Conservation (phyloP, 2,888 invertebrate genomes). For the Drosophila rellima region DNA sequence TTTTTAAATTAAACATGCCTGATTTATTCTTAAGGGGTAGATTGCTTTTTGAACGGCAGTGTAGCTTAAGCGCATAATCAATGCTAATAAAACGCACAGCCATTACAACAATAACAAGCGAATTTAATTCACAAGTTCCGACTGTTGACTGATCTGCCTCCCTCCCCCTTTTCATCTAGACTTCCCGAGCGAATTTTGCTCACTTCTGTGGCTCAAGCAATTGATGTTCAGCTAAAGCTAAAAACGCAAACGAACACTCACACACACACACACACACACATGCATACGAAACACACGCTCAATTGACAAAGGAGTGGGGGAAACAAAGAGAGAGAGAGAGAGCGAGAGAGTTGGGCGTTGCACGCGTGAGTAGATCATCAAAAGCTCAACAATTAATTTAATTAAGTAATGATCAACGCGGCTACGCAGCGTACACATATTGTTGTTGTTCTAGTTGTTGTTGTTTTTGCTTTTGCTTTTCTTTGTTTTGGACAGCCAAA, state of each 20-base stretch:
- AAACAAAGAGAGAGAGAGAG: not conserved
- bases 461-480: not conserved
- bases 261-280: conserved; percentile 20
- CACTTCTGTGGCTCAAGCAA: conserved; percentile 46
- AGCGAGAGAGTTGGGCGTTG: conserved; percentile 49
- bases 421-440: conserved; percentile 36
- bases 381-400: conserved; percentile 76
- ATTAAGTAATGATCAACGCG: conserved; percentile 62
- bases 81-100: conserved; percentile 73
- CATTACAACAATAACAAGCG: conserved; percentile 24
- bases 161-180: not conserved
- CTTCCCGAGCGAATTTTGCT: conserved; percentile 10
- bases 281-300: conserved; percentile 27
- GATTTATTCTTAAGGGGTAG: not conserved
- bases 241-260: conserved; percentile 5
- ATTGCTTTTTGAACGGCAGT: not conserved
- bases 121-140: conserved; percentile 75
- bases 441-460: conserved; percentile 2
- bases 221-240: conserved; percentile 32
- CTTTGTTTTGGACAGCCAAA: conserved; percentile 17
- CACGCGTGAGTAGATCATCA: conserved; percentile 60
- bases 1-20: not conserved
- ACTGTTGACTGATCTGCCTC: conserved; percentile 35
- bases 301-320: conserved; percentile 56
- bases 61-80: conserved; percentile 67